Evolutionary conservation across 2,888 invertebrate genomes (phyloP).

Genomic region (Odontocolon sp.): DNA sequence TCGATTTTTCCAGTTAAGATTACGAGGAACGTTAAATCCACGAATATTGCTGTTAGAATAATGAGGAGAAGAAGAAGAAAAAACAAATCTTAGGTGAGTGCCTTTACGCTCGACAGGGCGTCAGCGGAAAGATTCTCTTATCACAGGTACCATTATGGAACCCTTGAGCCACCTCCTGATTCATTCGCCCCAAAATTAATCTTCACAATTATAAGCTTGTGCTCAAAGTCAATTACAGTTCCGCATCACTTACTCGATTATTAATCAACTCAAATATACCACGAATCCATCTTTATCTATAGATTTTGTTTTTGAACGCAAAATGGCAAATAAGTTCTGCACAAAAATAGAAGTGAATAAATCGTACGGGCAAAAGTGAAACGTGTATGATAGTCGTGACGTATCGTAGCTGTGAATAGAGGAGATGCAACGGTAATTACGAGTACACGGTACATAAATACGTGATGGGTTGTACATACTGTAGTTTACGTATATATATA

Average conservation of each 20-base stretch:
- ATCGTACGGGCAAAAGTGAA: constrained; percentile 37
- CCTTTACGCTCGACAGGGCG: constrained; percentile 36
- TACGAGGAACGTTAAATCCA: constrained; percentile 56
- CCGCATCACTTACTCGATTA: neutral
- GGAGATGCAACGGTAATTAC: constrained; percentile 12
- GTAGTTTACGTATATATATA: constrained; percentile 40
- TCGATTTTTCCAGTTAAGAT: constrained; percentile 11
- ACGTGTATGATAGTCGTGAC: constrained; percentile 52
- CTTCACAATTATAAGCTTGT: constrained; percentile 1
- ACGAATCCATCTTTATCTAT: neutral
- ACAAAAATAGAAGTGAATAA: constrained; percentile 6
- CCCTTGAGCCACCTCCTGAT: neutral
- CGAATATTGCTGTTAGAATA: constrained; percentile 67
- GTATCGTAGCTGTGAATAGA: constrained; percentile 51
- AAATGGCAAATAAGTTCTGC: neutral
- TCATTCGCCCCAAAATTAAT: neutral
- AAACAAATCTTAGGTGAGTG: constrained; percentile 43
- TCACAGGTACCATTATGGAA: neutral
- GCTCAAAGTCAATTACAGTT: constrained; percentile 20
- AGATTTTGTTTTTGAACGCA: neutral
- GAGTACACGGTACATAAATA: constrained; percentile 17
- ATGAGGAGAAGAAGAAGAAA: constrained; percentile 53
- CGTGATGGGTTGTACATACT: constrained; percentile 56
- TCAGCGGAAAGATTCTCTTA: constrained; percentile 20
- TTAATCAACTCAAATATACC: neutral